Evolutionary conservation across 1,140 invertebrate genomes (phyloP).

Genomic region (Oreohelix idahoensis): DNA sequence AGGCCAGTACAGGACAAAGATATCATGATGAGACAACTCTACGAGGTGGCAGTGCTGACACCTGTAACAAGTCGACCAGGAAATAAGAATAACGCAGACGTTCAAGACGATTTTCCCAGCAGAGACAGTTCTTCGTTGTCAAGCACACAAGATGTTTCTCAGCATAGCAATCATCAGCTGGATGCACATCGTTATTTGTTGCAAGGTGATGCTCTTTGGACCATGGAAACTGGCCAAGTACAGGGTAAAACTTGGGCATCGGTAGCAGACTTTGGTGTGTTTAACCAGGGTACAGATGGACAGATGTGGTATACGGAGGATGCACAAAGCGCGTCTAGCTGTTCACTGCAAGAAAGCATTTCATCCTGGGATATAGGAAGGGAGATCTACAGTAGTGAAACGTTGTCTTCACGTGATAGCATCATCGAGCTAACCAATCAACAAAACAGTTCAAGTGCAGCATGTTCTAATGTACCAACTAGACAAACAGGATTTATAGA

Average conservation of each 20-base stretch:
- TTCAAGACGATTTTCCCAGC: neutral
- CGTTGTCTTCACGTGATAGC: neutral
- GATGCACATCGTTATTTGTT: neutral
- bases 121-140: no score
- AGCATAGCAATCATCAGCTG: neutral
- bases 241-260: no score
- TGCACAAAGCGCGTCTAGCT: neutral
- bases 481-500: neutral
- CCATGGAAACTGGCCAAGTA: no score
- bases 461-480: neutral
- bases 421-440: neutral
- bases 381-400: neutral
- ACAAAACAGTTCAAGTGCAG: no score
- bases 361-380: neutral
- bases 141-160: neutral
- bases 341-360: neutral
- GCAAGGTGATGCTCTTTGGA: no score
- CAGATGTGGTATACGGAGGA: neutral
- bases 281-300: no score
- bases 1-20: no score
- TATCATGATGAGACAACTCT: neutral
- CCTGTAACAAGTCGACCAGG: neutral
- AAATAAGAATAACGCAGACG: neutral
- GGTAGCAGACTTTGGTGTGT: no score
- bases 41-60: neutral